Evolutionary conservation across 2,797 vertebrate genomes (phyloP).

Genomic region (Chromobotia macracanthus): DNA sequence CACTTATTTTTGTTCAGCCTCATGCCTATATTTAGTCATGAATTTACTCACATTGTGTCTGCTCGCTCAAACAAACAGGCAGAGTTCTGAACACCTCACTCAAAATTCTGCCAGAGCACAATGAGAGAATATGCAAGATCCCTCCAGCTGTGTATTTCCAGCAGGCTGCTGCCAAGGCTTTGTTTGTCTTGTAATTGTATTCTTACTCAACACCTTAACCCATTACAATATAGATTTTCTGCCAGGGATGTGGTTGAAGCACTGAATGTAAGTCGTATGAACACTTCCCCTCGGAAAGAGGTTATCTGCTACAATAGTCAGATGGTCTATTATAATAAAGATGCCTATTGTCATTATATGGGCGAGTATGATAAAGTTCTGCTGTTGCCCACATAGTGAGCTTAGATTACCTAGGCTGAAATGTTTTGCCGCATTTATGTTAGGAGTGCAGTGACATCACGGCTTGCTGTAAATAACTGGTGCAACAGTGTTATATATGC

Average conservation of each 20-base stretch:
- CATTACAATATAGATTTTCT: constrained; percentile 61
- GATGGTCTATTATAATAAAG: constrained; percentile 56
- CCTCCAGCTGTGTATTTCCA: constrained; percentile 49
- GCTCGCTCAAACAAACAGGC: constrained; percentile 30
- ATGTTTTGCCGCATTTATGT: too few relatives aligned
- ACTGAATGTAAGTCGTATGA: constrained; percentile 38
- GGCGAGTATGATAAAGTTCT: constrained; percentile 54
- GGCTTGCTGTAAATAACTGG: constrained; percentile 26
- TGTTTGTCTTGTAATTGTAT: constrained; percentile 61
- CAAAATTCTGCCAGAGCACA: constrained; percentile 43
- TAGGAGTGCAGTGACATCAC: constrained; percentile 23
- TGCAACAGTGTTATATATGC: constrained; percentile 4
- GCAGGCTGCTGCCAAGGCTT: constrained; percentile 46
- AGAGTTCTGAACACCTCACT: constrained; percentile 40
- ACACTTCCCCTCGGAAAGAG: constrained; percentile 51
- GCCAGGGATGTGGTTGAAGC: constrained; percentile 50
- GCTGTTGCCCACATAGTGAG: constrained; percentile 29
- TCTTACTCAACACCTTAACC: constrained; percentile 59
- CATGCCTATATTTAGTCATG: constrained; percentile 46
- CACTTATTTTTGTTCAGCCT: not conserved
- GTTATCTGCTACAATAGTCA: constrained; percentile 51
- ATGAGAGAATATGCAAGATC: constrained; percentile 52
- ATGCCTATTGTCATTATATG: constrained; percentile 55
- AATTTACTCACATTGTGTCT: constrained; percentile 44
- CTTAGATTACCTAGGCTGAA: constrained; percentile 48